Evolutionary conservation across 1,140 invertebrate species (phyloP).

Genomic region (Prorops nasuta): DNA sequence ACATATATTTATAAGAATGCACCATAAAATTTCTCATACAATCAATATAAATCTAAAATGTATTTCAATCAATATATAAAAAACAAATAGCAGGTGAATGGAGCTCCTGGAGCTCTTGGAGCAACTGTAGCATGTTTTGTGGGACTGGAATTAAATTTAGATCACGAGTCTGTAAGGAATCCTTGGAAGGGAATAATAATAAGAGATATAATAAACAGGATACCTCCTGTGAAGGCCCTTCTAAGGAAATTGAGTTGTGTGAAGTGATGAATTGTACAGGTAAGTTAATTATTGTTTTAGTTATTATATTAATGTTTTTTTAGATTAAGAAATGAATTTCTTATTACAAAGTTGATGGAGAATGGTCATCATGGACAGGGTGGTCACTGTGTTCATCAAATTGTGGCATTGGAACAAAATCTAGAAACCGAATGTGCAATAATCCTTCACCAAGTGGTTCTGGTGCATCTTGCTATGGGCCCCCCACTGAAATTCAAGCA

Average conservation of each 20-base stretch:
- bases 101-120: constrained; percentile 11
- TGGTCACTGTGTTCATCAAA: constrained; percentile 13
- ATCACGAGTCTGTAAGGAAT: constrained; percentile 9
- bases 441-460: constrained; percentile 17
- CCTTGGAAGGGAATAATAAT: too few relatives aligned
- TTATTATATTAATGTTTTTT: neutral
- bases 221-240: constrained; percentile 7
- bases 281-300: neutral
- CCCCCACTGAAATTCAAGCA: constrained; percentile 14
- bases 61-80: too few relatives aligned
- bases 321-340: neutral
- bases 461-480: constrained; percentile 9
- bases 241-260: constrained; percentile 7
- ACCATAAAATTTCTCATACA: too few relatives aligned
- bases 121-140: constrained; percentile 5
- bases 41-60: too few relatives aligned
- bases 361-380: constrained; percentile 14
- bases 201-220: neutral
- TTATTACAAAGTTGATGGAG: constrained; percentile 10
- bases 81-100: constrained; percentile 9
- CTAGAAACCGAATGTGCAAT: constrained; percentile 17
- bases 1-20: too few relatives aligned
- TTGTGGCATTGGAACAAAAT: constrained; percentile 14
- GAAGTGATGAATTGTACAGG: constrained; percentile 11
- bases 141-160: constrained; percentile 9